Base-by-base conservation (phyloP, 2,113 vertebrate species). In the Hippolais icterina region DNA sequence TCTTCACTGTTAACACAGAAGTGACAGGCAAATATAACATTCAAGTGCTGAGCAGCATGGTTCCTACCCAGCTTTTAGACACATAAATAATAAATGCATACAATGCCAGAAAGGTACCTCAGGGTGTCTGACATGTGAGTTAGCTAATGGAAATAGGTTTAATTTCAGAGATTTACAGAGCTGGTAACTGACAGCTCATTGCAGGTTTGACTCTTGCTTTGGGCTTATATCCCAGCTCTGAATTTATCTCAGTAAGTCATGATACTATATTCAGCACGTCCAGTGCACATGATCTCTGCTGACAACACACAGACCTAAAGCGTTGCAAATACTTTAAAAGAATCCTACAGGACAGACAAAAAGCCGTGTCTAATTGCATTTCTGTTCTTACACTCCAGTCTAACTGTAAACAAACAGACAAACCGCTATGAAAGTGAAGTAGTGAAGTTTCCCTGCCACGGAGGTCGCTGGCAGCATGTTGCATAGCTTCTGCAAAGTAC, bases 201-300 rank as follows among this genome's bases (percentile, higher is more conserved):
- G 74, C n/a, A 83, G 44, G 72, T 81, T 37, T 78, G 60, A 88
- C 35, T 75, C 89, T 49, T 8, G 6, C 68, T 96, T 89, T 83
- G 83, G 96, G 88, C 96, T 94, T 90, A 94, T 71, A 96, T 96
- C 94, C 80, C 93, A 94, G 92, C 61, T 81, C 94, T 75, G 72
- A 92, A 96, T 94, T 94, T 96, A 96, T 96, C 93, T 90, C 90
- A 35, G 68, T 81, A 94, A 92, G 75, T 83, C 92, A 95, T 94
- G 91, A 94, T 93, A 75, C 90, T 84, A 87, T 94, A 96, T 96
- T 93, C 89, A 95, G 91, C 95, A 65, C 11, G 63, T 77, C 91
- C 94, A 25, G 61, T 20, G 47, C 85, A 90, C 91, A 81, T 52
- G 87, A 93, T 77, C 59, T 72, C 89, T 69, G 50, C 63, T 64